Conservation (phyloP, 2,797 vertebrate genomes). For the Sebastes diploproa region DNA sequence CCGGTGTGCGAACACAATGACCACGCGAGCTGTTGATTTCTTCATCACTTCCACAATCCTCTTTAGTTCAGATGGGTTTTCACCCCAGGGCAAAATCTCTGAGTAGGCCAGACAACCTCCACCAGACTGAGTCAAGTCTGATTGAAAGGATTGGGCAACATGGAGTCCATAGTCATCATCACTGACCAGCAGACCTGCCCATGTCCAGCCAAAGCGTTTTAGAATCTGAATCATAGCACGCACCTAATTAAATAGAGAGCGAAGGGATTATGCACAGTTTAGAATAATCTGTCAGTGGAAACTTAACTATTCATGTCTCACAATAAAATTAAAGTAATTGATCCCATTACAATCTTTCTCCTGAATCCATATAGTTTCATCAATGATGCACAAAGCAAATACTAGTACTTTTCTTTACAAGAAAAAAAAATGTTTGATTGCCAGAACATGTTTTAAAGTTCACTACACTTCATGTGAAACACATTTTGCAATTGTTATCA, state of each 20-base stretch:
- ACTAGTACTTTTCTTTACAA: no score
- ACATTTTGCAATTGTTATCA: no score
- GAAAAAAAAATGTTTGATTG: no score
- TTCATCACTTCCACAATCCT: constrained; percentile 60
- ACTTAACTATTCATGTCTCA: background rate
- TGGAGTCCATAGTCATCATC: constrained; percentile 77
- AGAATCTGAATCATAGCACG: constrained; percentile 73
- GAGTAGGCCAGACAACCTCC: constrained; percentile 69
- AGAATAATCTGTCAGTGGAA: background rate
- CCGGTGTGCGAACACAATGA: constrained; percentile 59
- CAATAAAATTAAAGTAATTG: background rate
- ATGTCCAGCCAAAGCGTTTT: constrained; percentile 73
- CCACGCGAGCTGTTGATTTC: constrained; percentile 58
- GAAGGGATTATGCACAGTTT: background rate
- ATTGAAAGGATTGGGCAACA: constrained; percentile 60
- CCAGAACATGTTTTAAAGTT: no score
- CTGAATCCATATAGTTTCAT: background rate
- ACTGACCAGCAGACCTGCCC: constrained; percentile 75
- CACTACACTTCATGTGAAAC: no score
- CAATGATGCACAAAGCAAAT: background rate
- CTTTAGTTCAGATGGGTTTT: constrained; percentile 38
- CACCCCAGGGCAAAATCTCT: constrained; percentile 65
- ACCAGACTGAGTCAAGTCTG: constrained; percentile 31
- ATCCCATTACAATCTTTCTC: background rate
- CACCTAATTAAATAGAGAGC: constrained; percentile 21